These are phyloP conservation scores for Cygnus atratus DNA, from an alignment of 2,113 vertebrate species.

Conservation along the genomic window DNA sequence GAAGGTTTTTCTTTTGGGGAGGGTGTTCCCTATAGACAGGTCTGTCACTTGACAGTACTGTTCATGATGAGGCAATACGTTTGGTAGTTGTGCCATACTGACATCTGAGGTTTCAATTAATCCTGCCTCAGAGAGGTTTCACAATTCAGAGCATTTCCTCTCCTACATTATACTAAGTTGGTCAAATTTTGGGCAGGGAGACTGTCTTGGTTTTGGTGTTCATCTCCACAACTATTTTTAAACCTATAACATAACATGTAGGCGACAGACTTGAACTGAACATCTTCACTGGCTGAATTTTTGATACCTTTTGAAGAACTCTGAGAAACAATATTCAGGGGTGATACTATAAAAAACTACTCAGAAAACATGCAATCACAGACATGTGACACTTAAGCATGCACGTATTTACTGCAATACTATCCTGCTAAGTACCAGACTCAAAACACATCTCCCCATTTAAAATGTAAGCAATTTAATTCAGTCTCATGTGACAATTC, in stretches of 20 bases:
- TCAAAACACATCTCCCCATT: not conserved
- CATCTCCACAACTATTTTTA: not conserved
- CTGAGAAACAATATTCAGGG: not conserved
- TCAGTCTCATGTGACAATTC: not conserved
- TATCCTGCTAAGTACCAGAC: not conserved
- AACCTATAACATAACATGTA: not conserved
- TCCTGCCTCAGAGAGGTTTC: not conserved
- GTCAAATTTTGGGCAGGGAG: not conserved
- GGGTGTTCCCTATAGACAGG: not conserved
- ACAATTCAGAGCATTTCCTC: not conserved
- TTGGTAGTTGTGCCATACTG: not conserved
- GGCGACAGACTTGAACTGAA: not conserved
- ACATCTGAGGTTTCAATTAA: not conserved
- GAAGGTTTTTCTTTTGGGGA: not conserved
- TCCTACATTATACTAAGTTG: not conserved
- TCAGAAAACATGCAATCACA: not conserved
- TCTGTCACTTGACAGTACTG: not conserved
- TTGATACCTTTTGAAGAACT: not conserved
- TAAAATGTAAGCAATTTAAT: not conserved
- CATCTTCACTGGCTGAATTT: not conserved
- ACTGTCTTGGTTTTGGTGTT: not conserved
- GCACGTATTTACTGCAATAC: not conserved
- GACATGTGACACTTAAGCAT: not conserved
- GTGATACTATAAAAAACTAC: not conserved
- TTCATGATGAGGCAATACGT: not conserved